phyloP scores from a whole-genome alignment of 2,797 vertebrate genomes.

The Sebastes steindachneri region DNA sequence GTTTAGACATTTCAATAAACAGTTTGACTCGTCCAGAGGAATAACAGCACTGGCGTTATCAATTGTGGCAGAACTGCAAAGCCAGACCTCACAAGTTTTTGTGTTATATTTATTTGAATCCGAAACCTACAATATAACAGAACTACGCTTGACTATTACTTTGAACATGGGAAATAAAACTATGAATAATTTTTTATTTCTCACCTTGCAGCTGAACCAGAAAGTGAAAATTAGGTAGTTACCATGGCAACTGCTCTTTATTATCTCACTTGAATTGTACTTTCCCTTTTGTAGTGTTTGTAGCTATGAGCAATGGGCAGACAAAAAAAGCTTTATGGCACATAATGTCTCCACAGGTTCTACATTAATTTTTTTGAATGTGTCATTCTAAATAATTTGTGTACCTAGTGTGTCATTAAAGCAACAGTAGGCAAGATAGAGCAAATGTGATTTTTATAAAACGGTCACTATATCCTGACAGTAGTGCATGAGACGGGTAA shows the following conservation, averaged over 20 bases:
- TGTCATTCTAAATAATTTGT: not conserved
- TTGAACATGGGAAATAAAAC: slow-evolving; percentile 1
- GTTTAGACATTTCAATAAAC: slow-evolving; percentile 66
- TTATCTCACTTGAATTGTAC: not conserved
- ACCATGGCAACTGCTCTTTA: not conserved
- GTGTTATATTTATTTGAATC: slow-evolving; percentile 30
- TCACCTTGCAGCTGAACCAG: not conserved
- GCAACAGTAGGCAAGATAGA: too few species aligned
- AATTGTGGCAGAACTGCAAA: slow-evolving; percentile 28
- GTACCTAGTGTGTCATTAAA: not conserved
- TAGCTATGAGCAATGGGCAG: not conserved
- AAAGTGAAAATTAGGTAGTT: not conserved
- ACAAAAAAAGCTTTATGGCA: not conserved
- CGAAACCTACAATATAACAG: not conserved
- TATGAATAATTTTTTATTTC: not conserved
- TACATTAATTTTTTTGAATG: not conserved
- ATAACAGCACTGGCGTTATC: slow-evolving; percentile 30
- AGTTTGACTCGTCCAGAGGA: slow-evolving; percentile 44
- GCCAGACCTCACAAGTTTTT: slow-evolving; percentile 16
- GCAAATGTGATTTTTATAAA: too few species aligned
- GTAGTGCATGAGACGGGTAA: too few species aligned
- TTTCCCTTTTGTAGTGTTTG: not conserved
- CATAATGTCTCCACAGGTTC: too few species aligned
- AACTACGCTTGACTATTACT: not conserved
- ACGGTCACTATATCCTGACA: too few species aligned